phyloP scores from a whole-genome alignment of 1,140 invertebrate species.

The Acromyrmex charruanus region DNA sequence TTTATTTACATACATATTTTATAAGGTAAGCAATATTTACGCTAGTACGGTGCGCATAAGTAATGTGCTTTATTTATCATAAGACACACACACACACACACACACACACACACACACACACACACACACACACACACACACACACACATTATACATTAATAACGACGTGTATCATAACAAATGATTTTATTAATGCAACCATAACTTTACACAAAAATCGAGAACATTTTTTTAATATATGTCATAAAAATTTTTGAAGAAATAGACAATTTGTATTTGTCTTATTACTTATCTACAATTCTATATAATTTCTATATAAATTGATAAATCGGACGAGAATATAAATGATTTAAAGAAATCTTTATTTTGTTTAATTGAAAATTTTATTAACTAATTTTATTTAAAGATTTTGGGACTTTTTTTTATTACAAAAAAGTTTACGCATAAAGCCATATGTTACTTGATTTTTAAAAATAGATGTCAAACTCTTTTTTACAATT shows the following conservation, averaged over 20 bases:
- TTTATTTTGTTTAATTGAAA: background rate
- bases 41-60: background rate
- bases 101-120: too few relatives aligned
- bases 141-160: background rate
- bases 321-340: background rate
- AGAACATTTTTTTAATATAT: background rate
- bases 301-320: background rate
- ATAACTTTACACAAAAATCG: slow-evolving; percentile 13
- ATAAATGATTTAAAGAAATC: background rate
- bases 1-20: slow-evolving; percentile 18
- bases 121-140: too few relatives aligned
- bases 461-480: background rate
- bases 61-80: slow-evolving; percentile 19
- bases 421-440: background rate
- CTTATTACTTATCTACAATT: background rate
- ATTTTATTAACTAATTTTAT: slow-evolving; percentile 9
- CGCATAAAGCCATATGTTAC: background rate
- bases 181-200: background rate
- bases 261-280: background rate
- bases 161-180: background rate
- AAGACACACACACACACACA: background rate
- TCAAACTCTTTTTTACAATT: background rate
- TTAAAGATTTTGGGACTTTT: background rate
- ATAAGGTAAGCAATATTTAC: background rate
- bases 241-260: background rate